Evolutionary conservation across 2,888 invertebrate species (phyloP).

Genomic region (Drosophila subsilvestris): DNA sequence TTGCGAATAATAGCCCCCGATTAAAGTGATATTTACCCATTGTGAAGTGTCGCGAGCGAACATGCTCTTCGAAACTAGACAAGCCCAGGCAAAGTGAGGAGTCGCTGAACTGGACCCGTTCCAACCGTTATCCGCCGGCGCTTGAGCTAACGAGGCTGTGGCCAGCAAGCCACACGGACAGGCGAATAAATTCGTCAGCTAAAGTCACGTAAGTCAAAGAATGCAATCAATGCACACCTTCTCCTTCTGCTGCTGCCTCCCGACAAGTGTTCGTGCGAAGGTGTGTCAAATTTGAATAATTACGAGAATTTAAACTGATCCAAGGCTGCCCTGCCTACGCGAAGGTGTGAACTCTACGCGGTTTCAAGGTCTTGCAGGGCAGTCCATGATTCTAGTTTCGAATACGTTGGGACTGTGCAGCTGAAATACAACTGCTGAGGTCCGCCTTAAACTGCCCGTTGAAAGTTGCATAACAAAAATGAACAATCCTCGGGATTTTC

Average conservation of each 20-base stretch:
- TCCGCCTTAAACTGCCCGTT: neutral
- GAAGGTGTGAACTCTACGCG: slow-evolving; percentile 70
- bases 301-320: slow-evolving; percentile 20
- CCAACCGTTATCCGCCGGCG: slow-evolving; percentile 19
- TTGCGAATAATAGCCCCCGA: slow-evolving; percentile 17
- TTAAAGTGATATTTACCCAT: slow-evolving; percentile 22
- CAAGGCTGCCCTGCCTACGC: slow-evolving; percentile 51
- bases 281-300: slow-evolving; percentile 53
- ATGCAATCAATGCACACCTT: neutral
- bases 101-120: slow-evolving; percentile 1
- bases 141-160: neutral
- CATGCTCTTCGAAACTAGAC: slow-evolving; percentile 15
- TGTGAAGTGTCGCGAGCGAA: slow-evolving; percentile 17
- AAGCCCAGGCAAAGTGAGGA: slow-evolving; percentile 6
- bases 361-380: slow-evolving; percentile 34
- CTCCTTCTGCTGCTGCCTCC: neutral
- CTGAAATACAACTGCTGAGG: neutral
- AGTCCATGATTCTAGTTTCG: slow-evolving; percentile 1
- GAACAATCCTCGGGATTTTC: neutral
- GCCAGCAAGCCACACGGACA: slow-evolving; percentile 22
- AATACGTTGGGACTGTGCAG: neutral
- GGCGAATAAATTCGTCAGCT: slow-evolving; percentile 19
- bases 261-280: slow-evolving; percentile 1
- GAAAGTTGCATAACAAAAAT: neutral
- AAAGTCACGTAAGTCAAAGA: slow-evolving; percentile 44